These are phyloP conservation scores for Hemitrygon akajei DNA, from an alignment of 2,797 vertebrate genomes.

Conservation along the genomic window DNA sequence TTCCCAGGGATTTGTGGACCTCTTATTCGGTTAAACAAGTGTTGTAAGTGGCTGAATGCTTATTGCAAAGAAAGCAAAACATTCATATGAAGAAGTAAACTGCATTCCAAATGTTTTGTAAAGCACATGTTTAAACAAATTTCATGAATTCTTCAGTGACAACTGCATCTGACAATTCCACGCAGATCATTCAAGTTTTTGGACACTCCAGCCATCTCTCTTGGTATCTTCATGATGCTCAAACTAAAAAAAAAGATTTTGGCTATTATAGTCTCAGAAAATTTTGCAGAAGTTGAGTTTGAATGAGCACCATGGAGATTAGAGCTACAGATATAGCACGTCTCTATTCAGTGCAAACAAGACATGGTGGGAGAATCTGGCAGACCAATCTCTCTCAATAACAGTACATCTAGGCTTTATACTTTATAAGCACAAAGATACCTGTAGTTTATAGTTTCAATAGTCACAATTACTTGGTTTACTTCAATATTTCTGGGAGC, in stretches of 20 bases:
- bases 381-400: no score
- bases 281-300: not conserved
- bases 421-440: no score
- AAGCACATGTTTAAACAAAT: slow-evolving; percentile 6
- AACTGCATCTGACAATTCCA: not conserved
- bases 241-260: not conserved
- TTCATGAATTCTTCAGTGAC: not conserved
- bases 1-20: not conserved
- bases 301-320: no score
- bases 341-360: no score
- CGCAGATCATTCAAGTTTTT: not conserved
- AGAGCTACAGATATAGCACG: no score
- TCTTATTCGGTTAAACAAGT: not conserved
- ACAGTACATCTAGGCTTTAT: no score
- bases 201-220: not conserved
- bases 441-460: no score
- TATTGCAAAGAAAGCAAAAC: slow-evolving; percentile 2
- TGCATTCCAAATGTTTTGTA: not conserved
- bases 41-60: not conserved
- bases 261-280: not conserved
- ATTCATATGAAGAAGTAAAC: not conserved
- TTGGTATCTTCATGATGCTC: not conserved
- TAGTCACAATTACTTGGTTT: no score
- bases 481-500: no score
- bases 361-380: no score